These are phyloP conservation scores for Galaxias olidus DNA, from an alignment of 2,797 vertebrate genomes.

Conservation along the genomic window DNA sequence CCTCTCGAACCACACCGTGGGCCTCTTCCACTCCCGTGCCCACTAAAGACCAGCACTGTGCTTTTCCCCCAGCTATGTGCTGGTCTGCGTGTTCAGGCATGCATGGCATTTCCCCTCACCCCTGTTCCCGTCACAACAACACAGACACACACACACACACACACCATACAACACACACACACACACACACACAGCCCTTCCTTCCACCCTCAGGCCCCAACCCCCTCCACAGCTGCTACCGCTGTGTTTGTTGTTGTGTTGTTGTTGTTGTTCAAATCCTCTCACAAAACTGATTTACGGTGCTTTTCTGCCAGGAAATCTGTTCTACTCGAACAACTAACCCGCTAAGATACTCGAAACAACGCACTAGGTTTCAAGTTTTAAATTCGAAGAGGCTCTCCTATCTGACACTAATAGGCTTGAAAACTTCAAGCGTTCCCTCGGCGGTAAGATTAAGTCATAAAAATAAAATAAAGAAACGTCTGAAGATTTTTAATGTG, in stretches of 20 bases:
- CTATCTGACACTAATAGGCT: too few species aligned
- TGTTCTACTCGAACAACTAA: too few species aligned
- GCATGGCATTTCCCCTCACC: conserved; percentile 79
- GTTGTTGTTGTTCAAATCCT: conserved; percentile 37
- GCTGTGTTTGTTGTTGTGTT: conserved; percentile 25
- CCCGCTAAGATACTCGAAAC: too few species aligned
- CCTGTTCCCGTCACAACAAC: conserved; percentile 66
- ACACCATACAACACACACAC: conserved; percentile 15
- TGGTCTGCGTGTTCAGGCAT: conserved; percentile 76
- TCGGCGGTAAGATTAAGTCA: too few species aligned
- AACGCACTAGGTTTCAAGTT: too few species aligned
- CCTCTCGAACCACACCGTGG: conserved; percentile 52
- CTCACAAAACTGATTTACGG: too few species aligned
- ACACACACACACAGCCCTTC: conserved; percentile 45
- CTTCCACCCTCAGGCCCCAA: conserved; percentile 52
- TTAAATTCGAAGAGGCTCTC: too few species aligned
- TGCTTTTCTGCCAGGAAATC: too few species aligned
- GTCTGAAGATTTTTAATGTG: too few species aligned
- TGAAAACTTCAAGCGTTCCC: too few species aligned
- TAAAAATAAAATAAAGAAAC: too few species aligned
- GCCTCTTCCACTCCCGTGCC: conserved; percentile 67
- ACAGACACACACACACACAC: not conserved
- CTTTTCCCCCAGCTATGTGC: conserved; percentile 76
- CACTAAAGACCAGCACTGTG: conserved; percentile 70
- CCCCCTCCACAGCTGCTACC: conserved; percentile 38